phyloP scores from a whole-genome alignment of 2,113 vertebrate genomes.

The Sitta europaea region DNA sequence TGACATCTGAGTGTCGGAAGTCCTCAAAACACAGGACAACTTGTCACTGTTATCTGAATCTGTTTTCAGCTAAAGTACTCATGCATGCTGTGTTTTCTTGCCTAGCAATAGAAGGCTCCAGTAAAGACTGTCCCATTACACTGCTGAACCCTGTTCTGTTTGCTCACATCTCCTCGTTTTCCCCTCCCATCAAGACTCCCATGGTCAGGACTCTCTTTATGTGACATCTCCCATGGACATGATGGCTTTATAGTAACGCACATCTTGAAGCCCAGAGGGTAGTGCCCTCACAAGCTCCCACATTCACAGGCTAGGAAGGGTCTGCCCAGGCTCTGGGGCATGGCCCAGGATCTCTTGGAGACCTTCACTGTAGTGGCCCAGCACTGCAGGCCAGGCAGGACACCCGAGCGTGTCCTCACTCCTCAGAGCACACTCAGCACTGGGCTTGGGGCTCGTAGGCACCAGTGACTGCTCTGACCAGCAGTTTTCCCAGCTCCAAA shows the following conservation, averaged over 20 bases:
- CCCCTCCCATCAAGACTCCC: not conserved
- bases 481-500: not conserved
- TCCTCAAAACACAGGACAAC: not conserved
- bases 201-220: too few relatives aligned
- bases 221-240: too few relatives aligned
- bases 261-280: not conserved
- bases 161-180: not conserved
- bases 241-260: not conserved
- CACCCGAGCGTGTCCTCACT: not conserved
- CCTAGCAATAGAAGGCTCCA: not conserved
- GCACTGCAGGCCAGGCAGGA: not conserved
- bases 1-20: not conserved
- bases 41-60: not conserved
- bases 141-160: not conserved
- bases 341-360: not conserved
- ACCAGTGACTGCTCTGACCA: not conserved
- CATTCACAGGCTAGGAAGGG: not conserved
- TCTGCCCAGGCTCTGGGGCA: not conserved
- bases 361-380: not conserved
- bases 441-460: fast-evolving
- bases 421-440: not conserved
- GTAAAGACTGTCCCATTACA: not conserved
- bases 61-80: not conserved
- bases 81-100: not conserved
- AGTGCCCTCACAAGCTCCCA: not conserved